These are phyloP conservation scores for Muraenolepis orangiensis DNA, from an alignment of 2,797 vertebrate species.

Conservation along the genomic window DNA sequence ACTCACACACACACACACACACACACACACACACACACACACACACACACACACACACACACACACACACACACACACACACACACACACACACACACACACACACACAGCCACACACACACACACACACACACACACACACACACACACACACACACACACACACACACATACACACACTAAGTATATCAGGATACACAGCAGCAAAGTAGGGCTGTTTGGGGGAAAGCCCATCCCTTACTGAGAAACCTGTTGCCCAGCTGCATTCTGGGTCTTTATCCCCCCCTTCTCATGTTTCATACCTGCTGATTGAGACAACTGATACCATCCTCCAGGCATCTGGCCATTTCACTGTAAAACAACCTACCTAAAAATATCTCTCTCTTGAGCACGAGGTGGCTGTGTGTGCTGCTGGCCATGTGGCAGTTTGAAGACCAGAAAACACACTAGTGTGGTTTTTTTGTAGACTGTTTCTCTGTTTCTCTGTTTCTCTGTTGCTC, in stretches of 20 bases:
- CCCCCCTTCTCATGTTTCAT: conserved; percentile 35
- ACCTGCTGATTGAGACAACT: conserved; percentile 35
- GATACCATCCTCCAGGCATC: conserved; percentile 42
- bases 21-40: not conserved
- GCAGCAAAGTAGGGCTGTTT: not conserved
- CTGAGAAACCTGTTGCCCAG: conserved; percentile 11
- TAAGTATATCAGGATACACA: not conserved
- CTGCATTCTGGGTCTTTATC: conserved; percentile 22
- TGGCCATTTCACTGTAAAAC: conserved; percentile 19
- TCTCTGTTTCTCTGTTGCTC: too few relatives aligned
- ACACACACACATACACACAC: not conserved
- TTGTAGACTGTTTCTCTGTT: not conserved
- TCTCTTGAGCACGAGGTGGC: not conserved
- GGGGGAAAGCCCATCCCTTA: conserved; percentile 1
- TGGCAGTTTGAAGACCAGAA: not conserved
- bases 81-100: not conserved
- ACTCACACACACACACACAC: not conserved
- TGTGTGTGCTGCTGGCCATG: not conserved
- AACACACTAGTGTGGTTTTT: not conserved
- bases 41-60: not conserved
- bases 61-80: not conserved
- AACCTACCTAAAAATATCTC: not conserved
- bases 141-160: conserved; percentile 5
- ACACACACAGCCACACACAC: not conserved
- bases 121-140: conserved; percentile 6